Evolutionary conservation across 2,888 invertebrate genomes (phyloP).

Genomic region (Eledona agricola): DNA sequence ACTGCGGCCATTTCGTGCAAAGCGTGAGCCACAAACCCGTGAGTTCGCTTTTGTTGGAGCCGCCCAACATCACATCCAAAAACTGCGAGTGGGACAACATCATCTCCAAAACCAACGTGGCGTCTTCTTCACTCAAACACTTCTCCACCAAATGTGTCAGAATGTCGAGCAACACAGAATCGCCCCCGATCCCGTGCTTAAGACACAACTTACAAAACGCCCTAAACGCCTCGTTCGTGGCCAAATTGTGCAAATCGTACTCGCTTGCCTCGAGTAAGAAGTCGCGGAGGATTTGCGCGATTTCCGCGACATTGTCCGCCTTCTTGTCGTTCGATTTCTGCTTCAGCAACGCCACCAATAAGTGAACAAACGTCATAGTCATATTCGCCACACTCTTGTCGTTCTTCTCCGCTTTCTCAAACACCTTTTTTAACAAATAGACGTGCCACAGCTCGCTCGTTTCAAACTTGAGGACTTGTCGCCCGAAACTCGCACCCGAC

Average conservation of each 20-base stretch:
- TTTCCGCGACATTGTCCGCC: conserved; percentile 38
- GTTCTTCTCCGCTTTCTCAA: conserved; percentile 62
- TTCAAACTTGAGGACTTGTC: conserved; percentile 73
- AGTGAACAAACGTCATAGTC: conserved; percentile 66
- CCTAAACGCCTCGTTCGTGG: conserved; percentile 66
- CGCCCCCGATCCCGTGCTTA: conserved; percentile 68
- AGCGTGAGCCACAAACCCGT: conserved; percentile 70
- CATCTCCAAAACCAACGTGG: conserved; percentile 74
- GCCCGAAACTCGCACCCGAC: conserved; percentile 67
- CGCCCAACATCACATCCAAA: conserved; percentile 72
- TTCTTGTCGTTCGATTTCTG: conserved; percentile 27
- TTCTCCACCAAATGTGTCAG: conserved; percentile 67
- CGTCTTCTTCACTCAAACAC: conserved; percentile 65
- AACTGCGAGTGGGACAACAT: conserved; percentile 81
- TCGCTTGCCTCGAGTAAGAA: conserved; percentile 36
- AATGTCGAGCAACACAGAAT: conserved; percentile 57
- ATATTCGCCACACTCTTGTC: conserved; percentile 65
- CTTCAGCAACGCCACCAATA: conserved; percentile 65
- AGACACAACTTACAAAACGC: conserved; percentile 71
- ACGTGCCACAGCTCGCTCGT: conserved; percentile 68
- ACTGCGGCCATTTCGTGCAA: conserved; percentile 69
- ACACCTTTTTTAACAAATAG: conserved; percentile 66
- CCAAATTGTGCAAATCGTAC: conserved; percentile 38
- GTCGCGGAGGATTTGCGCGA: conserved; percentile 41
- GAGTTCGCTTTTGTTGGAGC: conserved; percentile 62